phyloP scores from a whole-genome alignment of 92 coral and sea anemone genomes.

The Desmophyllum pertusum region DNA sequence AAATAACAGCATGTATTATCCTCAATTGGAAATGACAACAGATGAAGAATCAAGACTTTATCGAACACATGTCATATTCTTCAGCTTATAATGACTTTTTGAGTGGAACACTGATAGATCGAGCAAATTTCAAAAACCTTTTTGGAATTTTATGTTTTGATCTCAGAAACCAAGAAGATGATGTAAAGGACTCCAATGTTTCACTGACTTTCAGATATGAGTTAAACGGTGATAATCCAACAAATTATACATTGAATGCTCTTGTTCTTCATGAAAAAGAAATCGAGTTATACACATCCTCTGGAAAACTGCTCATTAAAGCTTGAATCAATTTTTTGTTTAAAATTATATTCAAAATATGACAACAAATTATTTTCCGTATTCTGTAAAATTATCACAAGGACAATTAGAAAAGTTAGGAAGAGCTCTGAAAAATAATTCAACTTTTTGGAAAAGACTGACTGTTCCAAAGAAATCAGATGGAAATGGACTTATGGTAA shows the following conservation, averaged over 20 bases:
- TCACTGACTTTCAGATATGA: not conserved
- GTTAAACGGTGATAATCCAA: not conserved
- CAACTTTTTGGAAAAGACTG: no score
- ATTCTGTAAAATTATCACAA: not conserved
- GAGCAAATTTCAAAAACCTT: not conserved
- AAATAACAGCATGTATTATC: not conserved
- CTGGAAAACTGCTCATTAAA: not conserved
- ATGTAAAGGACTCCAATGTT: not conserved
- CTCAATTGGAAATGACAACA: not conserved
- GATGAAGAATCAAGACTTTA: not conserved
- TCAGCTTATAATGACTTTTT: not conserved
- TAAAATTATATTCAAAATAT: not conserved
- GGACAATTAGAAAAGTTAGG: not conserved
- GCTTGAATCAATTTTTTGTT: not conserved
- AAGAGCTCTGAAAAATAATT: not conserved
- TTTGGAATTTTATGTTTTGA: not conserved
- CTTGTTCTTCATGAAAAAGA: not conserved
- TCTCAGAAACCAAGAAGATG: not conserved
- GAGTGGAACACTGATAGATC: not conserved
- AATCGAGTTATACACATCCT: not conserved
- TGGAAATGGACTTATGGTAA: no score
- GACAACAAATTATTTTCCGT: not conserved
- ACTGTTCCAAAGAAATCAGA: no score
- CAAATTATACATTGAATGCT: not conserved
- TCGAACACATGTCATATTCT: not conserved